Conservation (phyloP, 2,113 vertebrate genomes). For the Laticauda laticaudata region DNA sequence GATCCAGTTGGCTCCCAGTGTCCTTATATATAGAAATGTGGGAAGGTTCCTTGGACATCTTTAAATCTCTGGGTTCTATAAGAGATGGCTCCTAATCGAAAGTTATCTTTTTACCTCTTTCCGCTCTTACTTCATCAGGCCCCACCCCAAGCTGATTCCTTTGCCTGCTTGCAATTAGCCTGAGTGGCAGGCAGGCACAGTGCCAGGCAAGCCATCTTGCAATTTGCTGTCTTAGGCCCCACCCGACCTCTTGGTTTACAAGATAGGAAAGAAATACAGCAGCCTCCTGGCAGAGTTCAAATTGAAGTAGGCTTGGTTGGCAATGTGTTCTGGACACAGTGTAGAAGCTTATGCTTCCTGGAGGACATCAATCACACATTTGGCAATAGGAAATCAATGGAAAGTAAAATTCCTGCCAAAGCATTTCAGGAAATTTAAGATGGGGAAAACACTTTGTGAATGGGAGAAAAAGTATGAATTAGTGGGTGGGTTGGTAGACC, state of each 20-base stretch:
- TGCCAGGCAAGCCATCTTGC: constrained; percentile 21
- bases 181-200: constrained; percentile 4
- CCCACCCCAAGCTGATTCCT: background rate
- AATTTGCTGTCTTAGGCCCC: constrained; percentile 23
- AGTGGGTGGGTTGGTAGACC: background rate
- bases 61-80: background rate
- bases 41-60: background rate
- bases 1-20: background rate
- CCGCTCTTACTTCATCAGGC: background rate
- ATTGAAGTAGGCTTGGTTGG: background rate
- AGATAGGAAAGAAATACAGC: constrained; percentile 14
- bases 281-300: constrained; percentile 8
- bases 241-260: constrained; percentile 6
- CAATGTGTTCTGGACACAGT: background rate
- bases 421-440: background rate
- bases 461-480: background rate
- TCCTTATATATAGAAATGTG: background rate
- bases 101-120: background rate
- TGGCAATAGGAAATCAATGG: constrained; percentile 17
- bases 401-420: background rate
- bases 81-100: background rate
- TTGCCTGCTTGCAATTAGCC: background rate
- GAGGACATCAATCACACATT: background rate
- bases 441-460: background rate
- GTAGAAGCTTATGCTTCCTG: background rate